Evolutionary conservation across 1,140 invertebrate species (phyloP).

Genomic region (Amphibalanus amphitrite): DNA sequence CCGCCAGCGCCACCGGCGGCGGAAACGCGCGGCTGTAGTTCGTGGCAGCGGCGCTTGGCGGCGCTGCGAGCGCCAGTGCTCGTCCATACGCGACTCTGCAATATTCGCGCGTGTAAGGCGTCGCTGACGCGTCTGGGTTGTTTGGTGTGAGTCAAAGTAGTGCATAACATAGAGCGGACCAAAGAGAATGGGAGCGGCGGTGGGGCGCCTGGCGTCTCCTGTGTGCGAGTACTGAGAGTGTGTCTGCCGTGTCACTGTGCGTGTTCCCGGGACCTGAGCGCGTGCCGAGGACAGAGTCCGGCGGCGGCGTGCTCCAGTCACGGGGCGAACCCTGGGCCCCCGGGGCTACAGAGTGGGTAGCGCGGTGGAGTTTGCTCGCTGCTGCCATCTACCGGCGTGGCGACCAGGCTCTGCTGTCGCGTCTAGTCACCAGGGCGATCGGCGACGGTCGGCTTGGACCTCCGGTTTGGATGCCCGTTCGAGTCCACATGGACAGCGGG

Average conservation of each 20-base stretch:
- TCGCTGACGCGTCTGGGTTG: neutral
- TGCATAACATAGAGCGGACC: neutral
- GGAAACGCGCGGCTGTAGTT: neutral
- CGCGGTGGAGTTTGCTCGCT: no score
- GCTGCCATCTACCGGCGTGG: neutral
- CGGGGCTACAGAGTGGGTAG: neutral
- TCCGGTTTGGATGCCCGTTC: neutral
- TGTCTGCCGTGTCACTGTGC: neutral
- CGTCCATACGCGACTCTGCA: neutral
- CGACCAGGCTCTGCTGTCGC: no score
- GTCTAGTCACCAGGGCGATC: neutral
- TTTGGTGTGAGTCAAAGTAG: neutral
- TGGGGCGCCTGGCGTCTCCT: neutral
- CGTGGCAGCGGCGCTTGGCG: no score
- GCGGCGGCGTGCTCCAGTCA: no score
- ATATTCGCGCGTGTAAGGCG: neutral
- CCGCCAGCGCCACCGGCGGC: no score
- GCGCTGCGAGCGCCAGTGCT: neutral
- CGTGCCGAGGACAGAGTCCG: neutral
- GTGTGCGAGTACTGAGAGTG: neutral
- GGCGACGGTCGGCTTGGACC: neutral
- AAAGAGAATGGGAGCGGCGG: neutral
- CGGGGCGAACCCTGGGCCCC: no score
- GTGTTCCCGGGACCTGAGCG: neutral
- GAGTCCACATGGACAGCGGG: no score